Percentiles rank a stretch among this genome's conserved stretches.
These are phyloP conservation scores for Leucania comma DNA, from an alignment of 2,888 invertebrate genomes.

Conservation along the genomic window DNA sequence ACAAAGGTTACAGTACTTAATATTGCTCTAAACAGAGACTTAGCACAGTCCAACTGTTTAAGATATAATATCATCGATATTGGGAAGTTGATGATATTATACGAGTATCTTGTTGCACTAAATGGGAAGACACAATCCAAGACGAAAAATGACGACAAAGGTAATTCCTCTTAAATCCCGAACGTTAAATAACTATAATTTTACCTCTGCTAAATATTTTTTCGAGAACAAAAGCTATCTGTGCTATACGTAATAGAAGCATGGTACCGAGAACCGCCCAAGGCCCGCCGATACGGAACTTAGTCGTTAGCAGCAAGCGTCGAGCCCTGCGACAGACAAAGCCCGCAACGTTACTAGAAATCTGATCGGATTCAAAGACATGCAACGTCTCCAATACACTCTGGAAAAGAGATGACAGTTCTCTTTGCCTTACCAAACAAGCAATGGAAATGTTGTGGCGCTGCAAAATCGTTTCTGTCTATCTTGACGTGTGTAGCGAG, in stretches of 20 bases:
- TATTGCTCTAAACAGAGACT: background rate
- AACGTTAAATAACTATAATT: background rate
- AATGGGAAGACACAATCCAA: background rate
- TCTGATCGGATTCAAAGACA: background rate
- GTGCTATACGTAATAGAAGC: conserved; percentile 10
- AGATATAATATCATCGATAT: background rate
- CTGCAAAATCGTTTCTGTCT: conserved; percentile 8
- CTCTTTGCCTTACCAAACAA: background rate
- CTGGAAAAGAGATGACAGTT: background rate
- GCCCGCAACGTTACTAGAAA: conserved; percentile 24
- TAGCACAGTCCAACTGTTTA: background rate
- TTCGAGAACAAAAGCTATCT: conserved; percentile 1
- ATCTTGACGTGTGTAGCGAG: conserved; percentile 41
- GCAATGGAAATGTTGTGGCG: conserved; percentile 37
- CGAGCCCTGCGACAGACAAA: conserved; percentile 53
- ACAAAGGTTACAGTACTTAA: background rate
- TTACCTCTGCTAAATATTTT: background rate
- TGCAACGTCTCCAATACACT: conserved; percentile 32
- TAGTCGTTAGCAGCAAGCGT: conserved; percentile 71
- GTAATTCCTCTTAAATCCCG: background rate
- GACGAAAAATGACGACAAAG: no score
- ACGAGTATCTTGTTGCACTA: no score
- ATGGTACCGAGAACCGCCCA: conserved; percentile 66
- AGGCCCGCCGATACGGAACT: conserved; percentile 74
- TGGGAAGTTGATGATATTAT: no score